These are phyloP conservation scores for Tetanocera ferruginea DNA, from an alignment of 2,888 invertebrate species.

Conservation along the genomic window DNA sequence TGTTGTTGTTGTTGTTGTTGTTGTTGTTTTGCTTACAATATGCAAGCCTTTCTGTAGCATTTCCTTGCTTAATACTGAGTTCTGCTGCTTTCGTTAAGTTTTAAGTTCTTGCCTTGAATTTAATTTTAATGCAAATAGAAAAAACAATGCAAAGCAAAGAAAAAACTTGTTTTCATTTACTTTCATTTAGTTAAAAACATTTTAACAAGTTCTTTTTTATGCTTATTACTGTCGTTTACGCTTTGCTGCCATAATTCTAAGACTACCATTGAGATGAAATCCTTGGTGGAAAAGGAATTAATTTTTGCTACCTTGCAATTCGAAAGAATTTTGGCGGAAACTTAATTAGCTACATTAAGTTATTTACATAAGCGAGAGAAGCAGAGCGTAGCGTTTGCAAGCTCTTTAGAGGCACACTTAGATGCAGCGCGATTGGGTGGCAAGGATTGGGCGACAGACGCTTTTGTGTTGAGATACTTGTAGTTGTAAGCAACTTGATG, in stretches of 20 bases:
- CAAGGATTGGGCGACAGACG: no score
- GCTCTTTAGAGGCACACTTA: no score
- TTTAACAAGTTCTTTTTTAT: neutral
- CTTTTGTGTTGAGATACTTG: no score
- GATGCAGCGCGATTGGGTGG: no score
- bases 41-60: neutral
- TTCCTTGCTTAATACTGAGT: no score
- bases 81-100: neutral
- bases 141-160: no score
- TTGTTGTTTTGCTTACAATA: neutral
- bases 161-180: no score
- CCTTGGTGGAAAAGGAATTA: no score
- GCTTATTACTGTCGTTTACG: neutral
- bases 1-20: neutral
- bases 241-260: neutral
- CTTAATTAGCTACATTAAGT: conserved; percentile 16
- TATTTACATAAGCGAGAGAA: neutral
- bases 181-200: neutral
- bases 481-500: no score
- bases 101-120: neutral
- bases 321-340: conserved; percentile 7
- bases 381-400: no score
- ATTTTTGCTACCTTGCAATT: neutral
- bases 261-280: neutral
- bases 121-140: no score